Conservation (phyloP, 2,888 invertebrate genomes). For the Lasioglossum marginatum region DNA sequence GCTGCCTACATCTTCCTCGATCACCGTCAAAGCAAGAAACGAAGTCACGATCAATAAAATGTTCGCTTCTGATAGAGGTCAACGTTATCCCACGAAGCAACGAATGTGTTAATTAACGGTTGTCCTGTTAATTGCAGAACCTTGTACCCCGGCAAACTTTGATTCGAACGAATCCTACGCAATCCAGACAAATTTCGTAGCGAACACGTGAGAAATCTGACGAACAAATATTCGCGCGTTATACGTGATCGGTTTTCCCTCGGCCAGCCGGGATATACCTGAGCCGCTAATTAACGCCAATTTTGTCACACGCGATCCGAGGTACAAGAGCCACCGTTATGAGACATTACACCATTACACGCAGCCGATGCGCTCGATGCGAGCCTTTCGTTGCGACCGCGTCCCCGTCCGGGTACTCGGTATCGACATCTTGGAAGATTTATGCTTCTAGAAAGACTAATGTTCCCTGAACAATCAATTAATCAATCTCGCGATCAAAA, state of each 20-base stretch:
- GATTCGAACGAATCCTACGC: not conserved
- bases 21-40: not conserved
- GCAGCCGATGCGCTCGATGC: slow-evolving; percentile 18
- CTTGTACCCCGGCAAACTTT: not conserved
- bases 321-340: slow-evolving; percentile 24
- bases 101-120: slow-evolving; percentile 14
- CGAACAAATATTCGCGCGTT: not conserved
- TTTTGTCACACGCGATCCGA: slow-evolving; percentile 48
- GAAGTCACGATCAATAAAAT: not conserved
- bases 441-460: not conserved
- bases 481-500: too few species aligned
- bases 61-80: not conserved
- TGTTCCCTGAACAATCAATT: too few species aligned
- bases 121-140: slow-evolving; percentile 1
- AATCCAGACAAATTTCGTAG: not conserved
- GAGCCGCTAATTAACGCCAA: slow-evolving; percentile 60
- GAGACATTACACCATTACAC: slow-evolving; percentile 29
- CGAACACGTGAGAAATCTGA: slow-evolving; percentile 17
- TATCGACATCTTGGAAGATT: slow-evolving; percentile 9
- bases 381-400: slow-evolving; percentile 32
- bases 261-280: slow-evolving; percentile 24
- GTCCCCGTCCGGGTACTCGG: slow-evolving; percentile 3
- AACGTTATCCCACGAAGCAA: not conserved
- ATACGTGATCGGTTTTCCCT: slow-evolving; percentile 33
- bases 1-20: not conserved